A percentile compares a stretch with the other conserved stretches of the same genome.
These are phyloP conservation scores for Odocoileus virginianus DNA, from an alignment of 2,113 vertebrate species.

Conservation along the genomic window DNA sequence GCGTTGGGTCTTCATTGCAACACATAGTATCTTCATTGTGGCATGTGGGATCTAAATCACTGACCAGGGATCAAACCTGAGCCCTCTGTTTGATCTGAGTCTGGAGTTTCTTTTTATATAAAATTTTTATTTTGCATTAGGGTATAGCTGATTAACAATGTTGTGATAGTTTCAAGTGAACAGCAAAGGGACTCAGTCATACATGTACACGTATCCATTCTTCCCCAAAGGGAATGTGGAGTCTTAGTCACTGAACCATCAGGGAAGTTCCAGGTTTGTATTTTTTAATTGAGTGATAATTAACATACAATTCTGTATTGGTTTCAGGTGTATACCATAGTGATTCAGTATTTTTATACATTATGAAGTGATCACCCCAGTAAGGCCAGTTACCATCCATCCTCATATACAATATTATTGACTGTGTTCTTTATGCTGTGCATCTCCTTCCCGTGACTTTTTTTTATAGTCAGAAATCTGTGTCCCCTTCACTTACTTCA, in stretches of 20 bases:
- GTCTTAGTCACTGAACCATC: background rate
- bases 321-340: background rate
- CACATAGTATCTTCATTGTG: background rate
- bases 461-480: background rate
- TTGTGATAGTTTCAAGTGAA: background rate
- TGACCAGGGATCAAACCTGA: background rate
- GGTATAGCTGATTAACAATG: background rate
- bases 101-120: background rate
- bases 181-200: background rate
- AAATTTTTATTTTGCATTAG: background rate
- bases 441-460: background rate
- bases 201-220: background rate
- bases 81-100: background rate
- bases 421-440: background rate
- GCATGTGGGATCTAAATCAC: background rate
- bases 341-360: background rate
- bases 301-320: background rate
- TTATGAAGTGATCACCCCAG: background rate
- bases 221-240: background rate
- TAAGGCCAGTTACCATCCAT: too few species aligned
- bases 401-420: background rate
- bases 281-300: background rate
- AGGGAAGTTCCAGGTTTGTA: background rate
- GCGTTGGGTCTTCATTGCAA: fast-evolving
- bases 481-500: background rate